Base-by-base conservation (phyloP, 1,140 invertebrate species). In the Musca domestica region DNA sequence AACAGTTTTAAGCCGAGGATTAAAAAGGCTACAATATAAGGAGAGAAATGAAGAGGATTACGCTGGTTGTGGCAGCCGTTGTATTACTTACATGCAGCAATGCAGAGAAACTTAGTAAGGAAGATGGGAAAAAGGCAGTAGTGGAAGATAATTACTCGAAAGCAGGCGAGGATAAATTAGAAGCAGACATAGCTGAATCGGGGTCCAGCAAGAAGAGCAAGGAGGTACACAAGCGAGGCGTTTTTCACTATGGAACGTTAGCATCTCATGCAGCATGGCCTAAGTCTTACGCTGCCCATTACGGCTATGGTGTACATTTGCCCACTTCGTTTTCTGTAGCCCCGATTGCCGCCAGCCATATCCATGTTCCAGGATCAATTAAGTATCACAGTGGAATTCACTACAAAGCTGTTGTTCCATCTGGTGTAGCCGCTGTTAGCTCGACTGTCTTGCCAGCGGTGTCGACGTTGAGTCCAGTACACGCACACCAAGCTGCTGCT, bases 231-330 rank as follows among this genome's bases (percentile, higher is more conserved):
- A 80, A 80, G 52, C 74, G 77, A 0, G 77, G 77, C 30, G 72
- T 77, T 2, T 68, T 80, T 2, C 74, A 79, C 56, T 47, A 65
- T 54, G 73, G 73, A 7, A 52, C 47, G 17, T 54, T 49, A 17
- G 54, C 46, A 9, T 47, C 64, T 1, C 22, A 27, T 27, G 30
- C 67, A 12, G 9, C 49, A 12, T 80, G 75, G 77, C 77, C 77
- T 2, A 72, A 71, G 2, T 67, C 74, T 10, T 80, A 80, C 67
- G 77, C 77, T 6, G 34, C 77, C 14, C 77, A 80, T 48, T 80
- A 79, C 46, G 77, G 77, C 14, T 80, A 80, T 15, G 76, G 73
- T 17, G 41, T 80, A 65, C 71, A 77, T 67, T 25, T 79, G 71
- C 77, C 77, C 9, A 64, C 74, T n/a, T 69, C 69, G 7, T 49